Evolutionary conservation across 1,140 invertebrate species (phyloP), one percentile per base, ranked within the genome.

Genomic region (Holcopasites calliopsidis): DNA sequence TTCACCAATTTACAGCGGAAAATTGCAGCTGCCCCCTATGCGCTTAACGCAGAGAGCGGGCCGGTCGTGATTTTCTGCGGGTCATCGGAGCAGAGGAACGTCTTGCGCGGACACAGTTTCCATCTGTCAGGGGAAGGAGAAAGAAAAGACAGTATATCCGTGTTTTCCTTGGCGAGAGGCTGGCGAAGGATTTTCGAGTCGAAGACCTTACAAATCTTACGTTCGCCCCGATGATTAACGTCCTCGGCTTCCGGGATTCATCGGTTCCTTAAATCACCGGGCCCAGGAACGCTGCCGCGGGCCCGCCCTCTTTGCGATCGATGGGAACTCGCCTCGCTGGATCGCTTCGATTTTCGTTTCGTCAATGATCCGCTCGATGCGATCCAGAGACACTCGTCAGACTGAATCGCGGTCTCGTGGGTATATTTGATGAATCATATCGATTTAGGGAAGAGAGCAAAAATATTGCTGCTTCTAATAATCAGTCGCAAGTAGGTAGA

Each of bases 191-290:
- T 68, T 60, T 65, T 69, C 16, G 13, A 42, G 68, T 73, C 76
- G 55, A 65, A 35, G 35, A 31, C 58, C 49, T 13, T 42, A 42
- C 33, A 44, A 73, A 65, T 73, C 38, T 49, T 65, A n/a, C n/a
- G 31, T 57, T 28, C 61, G 38, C 11, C 6, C 13, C 28, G 35
- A 80, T 82, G 80, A 82, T 80, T 68, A 81, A 82, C 78, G 78
- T 72, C 21, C 2, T 1, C 13, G 10, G 28, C 60, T 64, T 70
- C 65, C 55, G 33, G 54, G 57, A 82, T 80, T 66, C 79, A 80
- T 80, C 78, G 80, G 42, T 44, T 18, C 28, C 49, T 42, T 80
- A 76, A 82, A 80, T 77, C 80, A 79, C 23, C 5, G 42, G 47
- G 52, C 54, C 13, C 54, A 57, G 57, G 11, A 47, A 58, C n/a